A percentile compares a stretch with the other conserved stretches of the same genome.
Conservation (phyloP, 1,140 invertebrate genomes). For the Philopotamus ludificatus region DNA sequence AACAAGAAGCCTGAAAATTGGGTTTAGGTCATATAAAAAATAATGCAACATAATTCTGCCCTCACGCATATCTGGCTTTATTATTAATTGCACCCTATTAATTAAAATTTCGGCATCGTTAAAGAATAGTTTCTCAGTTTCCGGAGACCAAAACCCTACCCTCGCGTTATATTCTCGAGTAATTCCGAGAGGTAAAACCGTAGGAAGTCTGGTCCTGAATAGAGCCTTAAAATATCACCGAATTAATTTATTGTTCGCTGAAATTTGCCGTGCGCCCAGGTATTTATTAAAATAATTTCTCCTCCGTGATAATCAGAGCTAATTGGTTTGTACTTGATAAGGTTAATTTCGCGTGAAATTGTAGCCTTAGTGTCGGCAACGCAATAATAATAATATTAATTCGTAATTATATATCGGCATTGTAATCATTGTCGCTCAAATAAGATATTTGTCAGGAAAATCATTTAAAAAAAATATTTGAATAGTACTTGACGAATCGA, state of each 20-base stretch:
- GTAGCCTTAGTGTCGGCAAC: too few species aligned
- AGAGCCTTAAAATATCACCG: slow-evolving; percentile 16
- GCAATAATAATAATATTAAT: too few species aligned
- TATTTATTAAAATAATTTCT: background rate
- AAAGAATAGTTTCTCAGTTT: slow-evolving; percentile 24
- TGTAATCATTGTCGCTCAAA: too few species aligned
- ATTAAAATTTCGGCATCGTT: slow-evolving; percentile 7
- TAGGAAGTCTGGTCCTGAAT: background rate
- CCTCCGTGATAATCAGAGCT: background rate
- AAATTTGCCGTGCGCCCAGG: background rate
- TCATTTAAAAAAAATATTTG: slow-evolving; percentile 31
- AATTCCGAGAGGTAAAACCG: background rate
- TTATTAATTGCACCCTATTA: slow-evolving; percentile 17
- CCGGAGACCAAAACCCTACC: background rate
- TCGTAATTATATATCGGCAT: too few species aligned
- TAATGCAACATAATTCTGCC: slow-evolving; percentile 28
- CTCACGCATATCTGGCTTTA: slow-evolving; percentile 12
- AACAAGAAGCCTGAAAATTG: slow-evolving; percentile 28
- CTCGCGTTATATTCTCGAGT: slow-evolving; percentile 6
- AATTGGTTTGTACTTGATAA: background rate
- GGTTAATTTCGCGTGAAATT: background rate
- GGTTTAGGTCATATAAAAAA: slow-evolving; percentile 18
- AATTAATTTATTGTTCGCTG: slow-evolving; percentile 7
- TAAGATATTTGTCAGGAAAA: too few species aligned
- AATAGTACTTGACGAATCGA: slow-evolving; percentile 31